phyloP scores from a whole-genome alignment of 35 echinoderm and acorn worm species.

The Ptychodera flava region DNA sequence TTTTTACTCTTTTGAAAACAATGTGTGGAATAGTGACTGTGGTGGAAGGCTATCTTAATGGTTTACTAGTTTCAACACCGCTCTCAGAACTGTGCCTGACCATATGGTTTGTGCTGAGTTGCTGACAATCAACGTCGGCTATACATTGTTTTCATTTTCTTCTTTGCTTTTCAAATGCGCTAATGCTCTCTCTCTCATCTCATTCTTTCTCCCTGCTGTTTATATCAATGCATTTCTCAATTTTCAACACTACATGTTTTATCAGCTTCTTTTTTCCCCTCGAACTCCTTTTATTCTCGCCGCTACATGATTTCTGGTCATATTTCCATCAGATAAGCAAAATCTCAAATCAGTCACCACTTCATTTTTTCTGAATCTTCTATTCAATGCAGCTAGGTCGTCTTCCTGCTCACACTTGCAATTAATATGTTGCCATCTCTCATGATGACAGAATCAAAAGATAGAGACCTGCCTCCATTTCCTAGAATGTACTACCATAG shows the following conservation, averaged over 20 bases:
- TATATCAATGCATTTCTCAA: neutral
- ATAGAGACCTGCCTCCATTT: neutral
- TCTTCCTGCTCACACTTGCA: neutral
- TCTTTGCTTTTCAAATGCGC: neutral
- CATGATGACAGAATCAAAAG: neutral
- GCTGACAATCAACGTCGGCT: neutral
- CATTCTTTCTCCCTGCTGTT: neutral
- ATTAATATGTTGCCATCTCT: neutral
- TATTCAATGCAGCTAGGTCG: neutral
- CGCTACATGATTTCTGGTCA: neutral
- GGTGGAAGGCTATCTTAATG: too few relatives aligned
- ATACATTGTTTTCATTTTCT: neutral
- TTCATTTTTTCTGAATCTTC: neutral
- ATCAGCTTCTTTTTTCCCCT: too few relatives aligned
- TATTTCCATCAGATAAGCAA: neutral
- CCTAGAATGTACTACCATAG: neutral
- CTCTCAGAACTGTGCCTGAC: neutral
- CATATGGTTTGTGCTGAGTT: neutral
- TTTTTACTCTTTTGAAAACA: too few relatives aligned
- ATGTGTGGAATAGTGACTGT: too few relatives aligned
- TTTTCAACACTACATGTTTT: too few relatives aligned
- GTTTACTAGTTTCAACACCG: too few relatives aligned
- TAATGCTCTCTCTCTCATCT: neutral
- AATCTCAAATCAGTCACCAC: too few relatives aligned
- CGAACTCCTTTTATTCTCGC: too few relatives aligned